phyloP scores from a whole-genome alignment of 2,797 vertebrate genomes.

The Lutjanus argentimaculatus region DNA sequence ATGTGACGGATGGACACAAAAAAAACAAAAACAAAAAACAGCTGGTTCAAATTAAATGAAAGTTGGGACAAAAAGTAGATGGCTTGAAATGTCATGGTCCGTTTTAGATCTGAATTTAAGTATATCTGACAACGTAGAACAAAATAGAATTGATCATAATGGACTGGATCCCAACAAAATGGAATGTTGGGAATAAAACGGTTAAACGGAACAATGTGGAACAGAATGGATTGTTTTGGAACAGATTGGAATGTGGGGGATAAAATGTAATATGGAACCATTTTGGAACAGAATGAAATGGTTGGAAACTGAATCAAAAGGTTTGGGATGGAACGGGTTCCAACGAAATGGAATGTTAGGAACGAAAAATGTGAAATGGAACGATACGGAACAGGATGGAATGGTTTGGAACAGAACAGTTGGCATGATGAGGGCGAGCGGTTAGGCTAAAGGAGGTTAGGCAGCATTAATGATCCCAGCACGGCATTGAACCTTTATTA shows the following conservation, averaged over 20 bases:
- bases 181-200: not conserved
- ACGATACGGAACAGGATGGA: conserved; percentile 28
- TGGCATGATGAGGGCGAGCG: conserved; percentile 64
- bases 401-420: conserved; percentile 62
- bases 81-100: not conserved
- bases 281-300: conserved; percentile 18
- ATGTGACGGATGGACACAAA: not conserved
- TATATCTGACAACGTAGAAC: not conserved
- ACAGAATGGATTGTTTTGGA: conserved; percentile 10
- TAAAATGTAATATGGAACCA: not conserved
- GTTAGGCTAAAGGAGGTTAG: conserved; percentile 59
- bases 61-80: not conserved
- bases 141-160: not conserved
- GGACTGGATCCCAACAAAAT: not conserved
- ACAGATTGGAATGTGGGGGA: not conserved
- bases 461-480: conserved; percentile 56
- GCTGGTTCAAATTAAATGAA: not conserved
- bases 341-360: not conserved
- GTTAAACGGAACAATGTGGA: not conserved
- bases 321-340: not conserved
- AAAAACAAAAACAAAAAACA: not conserved
- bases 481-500: conserved; percentile 61
- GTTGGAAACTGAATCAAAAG: not conserved
- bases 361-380: not conserved
- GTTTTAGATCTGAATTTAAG: not conserved